phyloP scores from a whole-genome alignment of 2,888 invertebrate genomes.

The Keiferia lycopersicella region DNA sequence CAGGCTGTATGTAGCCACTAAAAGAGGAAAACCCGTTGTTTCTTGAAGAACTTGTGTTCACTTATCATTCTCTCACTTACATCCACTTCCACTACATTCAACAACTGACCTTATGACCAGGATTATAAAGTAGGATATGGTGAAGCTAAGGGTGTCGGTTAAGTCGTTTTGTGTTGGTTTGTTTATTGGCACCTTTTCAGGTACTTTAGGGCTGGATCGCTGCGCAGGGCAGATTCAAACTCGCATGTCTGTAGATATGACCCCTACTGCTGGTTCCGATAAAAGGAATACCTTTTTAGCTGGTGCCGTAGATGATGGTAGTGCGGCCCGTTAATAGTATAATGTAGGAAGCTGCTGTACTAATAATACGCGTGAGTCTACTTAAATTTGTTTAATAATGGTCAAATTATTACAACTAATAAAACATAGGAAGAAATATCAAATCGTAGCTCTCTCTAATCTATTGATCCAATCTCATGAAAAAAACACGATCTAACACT shows the following conservation, averaged over 20 bases:
- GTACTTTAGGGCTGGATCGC: conserved; percentile 70
- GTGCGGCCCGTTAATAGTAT: too few relatives aligned
- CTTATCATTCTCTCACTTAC: conserved; percentile 32
- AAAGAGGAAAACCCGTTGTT: conserved; percentile 72
- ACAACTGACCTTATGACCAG: conserved; percentile 31
- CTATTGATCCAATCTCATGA: too few relatives aligned
- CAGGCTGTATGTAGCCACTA: neutral
- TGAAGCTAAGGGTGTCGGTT: conserved; percentile 37
- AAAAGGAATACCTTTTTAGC: too few relatives aligned
- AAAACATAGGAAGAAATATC: too few relatives aligned
- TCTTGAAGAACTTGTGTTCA: conserved; percentile 61
- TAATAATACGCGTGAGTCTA: too few relatives aligned
- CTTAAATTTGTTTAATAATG: too few relatives aligned
- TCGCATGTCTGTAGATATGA: conserved; percentile 46
- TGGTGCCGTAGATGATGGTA: too few relatives aligned
- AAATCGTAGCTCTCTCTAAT: too few relatives aligned
- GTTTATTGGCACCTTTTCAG: conserved; percentile 77
- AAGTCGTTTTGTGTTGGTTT: conserved; percentile 43
- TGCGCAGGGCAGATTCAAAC: conserved; percentile 59
- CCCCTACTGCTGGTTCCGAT: conserved; percentile 42
- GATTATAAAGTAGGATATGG: conserved; percentile 34
- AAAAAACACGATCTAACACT: too few relatives aligned
- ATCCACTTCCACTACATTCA: conserved; percentile 34
- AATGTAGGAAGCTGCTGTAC: too few relatives aligned
- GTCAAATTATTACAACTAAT: too few relatives aligned